Percentiles rank a stretch among this genome's conserved stretches.
phyloP scores from a whole-genome alignment of 2,797 vertebrate species.

The Macrochelys suwanniensis region DNA sequence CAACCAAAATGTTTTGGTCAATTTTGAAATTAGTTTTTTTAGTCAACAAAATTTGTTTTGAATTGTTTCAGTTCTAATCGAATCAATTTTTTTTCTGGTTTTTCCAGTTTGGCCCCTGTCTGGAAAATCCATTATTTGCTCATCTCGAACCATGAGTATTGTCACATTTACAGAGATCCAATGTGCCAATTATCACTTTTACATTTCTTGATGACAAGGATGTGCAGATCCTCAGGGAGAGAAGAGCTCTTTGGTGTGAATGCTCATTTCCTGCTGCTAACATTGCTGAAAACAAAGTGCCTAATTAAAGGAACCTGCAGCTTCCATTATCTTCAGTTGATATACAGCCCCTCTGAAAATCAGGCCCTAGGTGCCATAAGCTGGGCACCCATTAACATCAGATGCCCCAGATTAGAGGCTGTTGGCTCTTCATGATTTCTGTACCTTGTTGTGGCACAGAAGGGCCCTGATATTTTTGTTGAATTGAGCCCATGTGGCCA shows the following conservation, averaged over 20 bases:
- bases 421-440: background rate
- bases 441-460: background rate
- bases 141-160: background rate
- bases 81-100: background rate
- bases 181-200: background rate
- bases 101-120: background rate
- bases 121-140: background rate
- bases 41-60: background rate
- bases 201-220: background rate
- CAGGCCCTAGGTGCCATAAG: background rate
- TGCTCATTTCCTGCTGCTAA: background rate
- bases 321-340: background rate
- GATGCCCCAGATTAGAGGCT: background rate
- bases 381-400: rapidly evolving
- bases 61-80: background rate
- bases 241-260: background rate
- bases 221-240: background rate
- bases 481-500: background rate
- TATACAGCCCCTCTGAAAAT: background rate
- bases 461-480: rapidly evolving
- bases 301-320: background rate
- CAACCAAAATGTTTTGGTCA: background rate
- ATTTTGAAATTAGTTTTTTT: background rate
- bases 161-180: background rate
- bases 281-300: background rate